phyloP scores from a whole-genome alignment of 2,797 vertebrate species.

The Sebastes oblongus region DNA sequence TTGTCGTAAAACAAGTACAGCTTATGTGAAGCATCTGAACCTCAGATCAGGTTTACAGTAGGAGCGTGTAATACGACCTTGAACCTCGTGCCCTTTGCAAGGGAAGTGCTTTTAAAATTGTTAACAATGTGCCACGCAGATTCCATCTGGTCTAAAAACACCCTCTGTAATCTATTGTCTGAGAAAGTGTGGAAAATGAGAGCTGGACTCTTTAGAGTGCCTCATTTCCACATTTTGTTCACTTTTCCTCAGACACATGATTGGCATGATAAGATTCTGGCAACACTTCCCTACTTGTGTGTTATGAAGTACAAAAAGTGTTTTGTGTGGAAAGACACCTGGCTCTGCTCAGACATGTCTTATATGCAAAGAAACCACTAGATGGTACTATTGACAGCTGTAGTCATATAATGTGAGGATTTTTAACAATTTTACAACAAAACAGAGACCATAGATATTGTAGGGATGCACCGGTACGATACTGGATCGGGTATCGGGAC shows the following conservation, averaged over 20 bases:
- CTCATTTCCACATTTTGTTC: slow-evolving; percentile 74
- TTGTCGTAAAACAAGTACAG: not conserved
- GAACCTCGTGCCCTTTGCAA: slow-evolving; percentile 45
- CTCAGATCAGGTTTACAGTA: slow-evolving; percentile 42
- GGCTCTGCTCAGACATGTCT: not conserved
- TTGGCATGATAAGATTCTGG: slow-evolving; percentile 59
- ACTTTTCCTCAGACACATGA: slow-evolving; percentile 66
- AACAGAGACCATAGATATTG: rapidly evolving
- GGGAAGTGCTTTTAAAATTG: slow-evolving; percentile 65
- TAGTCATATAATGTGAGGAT: not conserved
- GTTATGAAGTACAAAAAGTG: not conserved
- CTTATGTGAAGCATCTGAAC: not conserved
- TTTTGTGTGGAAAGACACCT: not conserved
- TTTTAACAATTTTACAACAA: not conserved
- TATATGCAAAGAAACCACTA: slow-evolving; percentile 26
- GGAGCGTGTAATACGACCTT: slow-evolving; percentile 30
- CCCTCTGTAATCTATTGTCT: slow-evolving; percentile 58
- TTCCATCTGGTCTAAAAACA: slow-evolving; percentile 61
- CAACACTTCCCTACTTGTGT: slow-evolving; percentile 15
- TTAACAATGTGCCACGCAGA: slow-evolving; percentile 55
- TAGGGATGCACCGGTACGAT: too few relatives aligned
- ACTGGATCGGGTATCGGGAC: too few relatives aligned
- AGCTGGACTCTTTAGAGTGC: slow-evolving; percentile 54
- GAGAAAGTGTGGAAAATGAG: slow-evolving; percentile 53
- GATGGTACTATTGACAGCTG: slow-evolving; percentile 35